A percentile compares a stretch with the other conserved stretches of the same genome.
These are phyloP conservation scores for Lepisosteus osseus DNA, from an alignment of 2,113 vertebrate genomes.

Conservation along the genomic window DNA sequence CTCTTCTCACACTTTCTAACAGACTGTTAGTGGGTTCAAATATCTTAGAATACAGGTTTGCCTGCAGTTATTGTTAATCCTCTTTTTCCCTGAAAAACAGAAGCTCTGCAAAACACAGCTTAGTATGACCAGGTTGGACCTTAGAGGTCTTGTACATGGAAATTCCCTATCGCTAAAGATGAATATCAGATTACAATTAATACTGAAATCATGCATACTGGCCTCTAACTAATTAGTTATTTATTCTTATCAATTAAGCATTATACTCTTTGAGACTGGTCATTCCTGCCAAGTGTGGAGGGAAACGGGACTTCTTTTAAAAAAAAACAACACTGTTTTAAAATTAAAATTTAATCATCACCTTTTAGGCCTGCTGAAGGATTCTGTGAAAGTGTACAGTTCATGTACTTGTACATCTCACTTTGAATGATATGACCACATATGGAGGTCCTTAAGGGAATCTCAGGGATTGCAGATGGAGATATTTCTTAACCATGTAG, in stretches of 20 bases:
- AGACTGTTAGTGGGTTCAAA: not conserved
- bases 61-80: not conserved
- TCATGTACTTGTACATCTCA: not conserved
- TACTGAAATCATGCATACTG: not conserved
- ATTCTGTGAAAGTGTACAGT: not conserved
- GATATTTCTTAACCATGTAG: not conserved
- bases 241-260: not conserved
- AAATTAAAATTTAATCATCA: too few relatives aligned
- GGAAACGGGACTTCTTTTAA: too few relatives aligned
- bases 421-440: not conserved
- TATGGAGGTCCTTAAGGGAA: not conserved
- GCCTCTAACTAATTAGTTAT: slow-evolving; percentile 1
- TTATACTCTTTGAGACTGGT: not conserved
- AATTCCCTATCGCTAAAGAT: not conserved
- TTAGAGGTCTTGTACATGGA: not conserved
- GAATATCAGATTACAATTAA: slow-evolving; percentile 3
- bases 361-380: too few relatives aligned
- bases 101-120: not conserved
- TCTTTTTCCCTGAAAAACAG: not conserved
- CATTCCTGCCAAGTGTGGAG: too few relatives aligned
- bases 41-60: not conserved
- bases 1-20: not conserved
- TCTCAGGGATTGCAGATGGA: not conserved
- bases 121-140: not conserved
- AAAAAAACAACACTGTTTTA: too few relatives aligned